phyloP scores from a whole-genome alignment of 1,140 invertebrate genomes.

The Caenorhabditis brenneri region DNA sequence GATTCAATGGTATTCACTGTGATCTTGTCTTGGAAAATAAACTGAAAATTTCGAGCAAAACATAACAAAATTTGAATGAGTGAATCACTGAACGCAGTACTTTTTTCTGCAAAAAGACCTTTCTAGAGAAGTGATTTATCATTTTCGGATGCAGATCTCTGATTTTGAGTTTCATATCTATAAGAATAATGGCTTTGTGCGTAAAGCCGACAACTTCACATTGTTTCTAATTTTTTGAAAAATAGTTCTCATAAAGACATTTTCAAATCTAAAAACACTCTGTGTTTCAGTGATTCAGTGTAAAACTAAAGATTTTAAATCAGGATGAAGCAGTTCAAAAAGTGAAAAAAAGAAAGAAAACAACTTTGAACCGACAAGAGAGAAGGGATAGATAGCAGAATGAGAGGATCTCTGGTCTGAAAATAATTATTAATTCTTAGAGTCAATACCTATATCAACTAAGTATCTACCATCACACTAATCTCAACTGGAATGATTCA shows the following conservation, averaged over 20 bases:
- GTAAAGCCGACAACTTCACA: too few species aligned
- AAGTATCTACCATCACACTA: neutral
- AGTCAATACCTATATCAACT: neutral
- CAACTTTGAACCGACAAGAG: slow-evolving; percentile 26
- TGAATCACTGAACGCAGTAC: neutral
- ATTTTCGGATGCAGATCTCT: too few species aligned
- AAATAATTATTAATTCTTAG: neutral
- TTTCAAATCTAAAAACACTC: too few species aligned
- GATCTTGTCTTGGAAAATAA: neutral
- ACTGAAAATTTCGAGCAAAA: neutral
- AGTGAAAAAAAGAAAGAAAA: neutral
- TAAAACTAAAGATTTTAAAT: neutral
- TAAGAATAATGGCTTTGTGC: too few species aligned
- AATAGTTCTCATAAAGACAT: too few species aligned
- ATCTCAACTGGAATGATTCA: neutral
- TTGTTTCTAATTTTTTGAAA: too few species aligned
- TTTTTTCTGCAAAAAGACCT: too few species aligned
- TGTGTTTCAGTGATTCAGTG: neutral
- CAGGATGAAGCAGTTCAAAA: neutral
- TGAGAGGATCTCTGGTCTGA: slow-evolving; percentile 7
- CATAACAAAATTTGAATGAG: neutral
- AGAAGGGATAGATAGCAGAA: slow-evolving; percentile 11
- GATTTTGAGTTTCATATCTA: too few species aligned
- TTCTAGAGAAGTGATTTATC: too few species aligned
- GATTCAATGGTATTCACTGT: neutral